Evolutionary conservation across 2,113 vertebrate genomes (phyloP), one percentile per base, ranked within the genome.

Genomic region (Alethe castanea): DNA sequence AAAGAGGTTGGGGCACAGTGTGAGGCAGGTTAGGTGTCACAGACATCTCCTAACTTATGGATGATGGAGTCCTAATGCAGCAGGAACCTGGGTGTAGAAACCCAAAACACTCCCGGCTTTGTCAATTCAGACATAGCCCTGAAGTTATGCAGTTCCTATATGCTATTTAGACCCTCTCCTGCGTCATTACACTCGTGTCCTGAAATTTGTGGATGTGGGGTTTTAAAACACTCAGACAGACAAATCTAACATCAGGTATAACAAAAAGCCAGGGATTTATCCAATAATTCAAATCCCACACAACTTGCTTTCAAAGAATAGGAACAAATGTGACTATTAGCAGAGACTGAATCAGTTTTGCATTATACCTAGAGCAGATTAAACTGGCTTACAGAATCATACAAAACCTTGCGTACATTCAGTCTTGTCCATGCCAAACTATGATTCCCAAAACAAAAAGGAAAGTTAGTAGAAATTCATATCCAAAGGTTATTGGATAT

Each of bases 181-280:
- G 33, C n/a, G 5, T 33, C 0, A 1, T 48, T 73, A 45, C 4
- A 5, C 38, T 53, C 47, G 2, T 50, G 11, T 61, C 26, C 29
- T 81, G 42, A 83, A 38, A 44, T n/a, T 73, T 69, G 38, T 35
- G 38, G 7, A 45, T 0, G 0, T 17, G 12, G 17, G 5, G 5
- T 22, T 80, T 76, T 94, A 67, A 89, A 86, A 73, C 19, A 80
- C 29, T 38, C 29, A n/a, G 38, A 14, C 4, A 56, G 40, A 53
- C 17, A 20, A 45, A 77, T 48, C 33, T 77, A 40, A 7, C 36
- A 77, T 33, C 8, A 62, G 28, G 4, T 28, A 25, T 57, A 77
- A 62, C 23, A 57, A 90, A 76, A 59, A 42, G 0, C 5, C 13
- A 36, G 14, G 5, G 7, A 4, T 77, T 88, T 40, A 22, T 25